phyloP scores from a whole-genome alignment of 2,888 invertebrate species.

The Hanleya hanleyi region DNA sequence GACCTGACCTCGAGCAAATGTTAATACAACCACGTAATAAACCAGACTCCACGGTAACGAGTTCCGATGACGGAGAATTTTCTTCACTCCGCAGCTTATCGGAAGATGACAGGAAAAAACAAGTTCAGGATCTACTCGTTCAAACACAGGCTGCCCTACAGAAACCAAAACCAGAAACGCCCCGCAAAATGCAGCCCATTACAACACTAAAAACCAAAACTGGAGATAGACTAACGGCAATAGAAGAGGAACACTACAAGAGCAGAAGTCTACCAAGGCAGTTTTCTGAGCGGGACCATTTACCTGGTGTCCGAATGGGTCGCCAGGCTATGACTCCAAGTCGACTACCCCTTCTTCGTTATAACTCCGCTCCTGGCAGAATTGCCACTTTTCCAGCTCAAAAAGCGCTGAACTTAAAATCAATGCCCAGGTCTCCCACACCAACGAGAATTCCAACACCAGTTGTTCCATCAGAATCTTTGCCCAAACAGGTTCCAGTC shows the following conservation, averaged over 20 bases:
- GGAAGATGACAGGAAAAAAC: conserved; percentile 47
- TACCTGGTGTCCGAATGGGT: conserved; percentile 40
- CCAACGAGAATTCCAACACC: background rate
- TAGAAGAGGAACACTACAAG: conserved; percentile 31
- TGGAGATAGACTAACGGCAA: conserved; percentile 20
- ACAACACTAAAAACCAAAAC: conserved; percentile 56
- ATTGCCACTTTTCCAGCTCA: conserved; percentile 63
- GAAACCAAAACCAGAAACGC: conserved; percentile 38
- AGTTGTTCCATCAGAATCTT: background rate
- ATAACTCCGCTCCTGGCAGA: conserved; percentile 61
- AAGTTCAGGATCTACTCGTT: conserved; percentile 45
- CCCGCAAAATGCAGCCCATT: conserved; percentile 62
- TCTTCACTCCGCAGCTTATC: conserved; percentile 26
- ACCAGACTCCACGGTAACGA: conserved; percentile 33
- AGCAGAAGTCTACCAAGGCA: conserved; percentile 48
- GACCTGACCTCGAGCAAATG: conserved; percentile 3
- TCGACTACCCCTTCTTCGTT: conserved; percentile 49
- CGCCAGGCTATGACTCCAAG: conserved; percentile 42
- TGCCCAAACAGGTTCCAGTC: background rate
- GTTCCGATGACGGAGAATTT: conserved; percentile 11
- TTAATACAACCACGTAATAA: conserved; percentile 35
- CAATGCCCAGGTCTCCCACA: background rate
- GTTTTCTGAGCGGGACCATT: conserved; percentile 28
- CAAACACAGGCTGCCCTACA: conserved; percentile 44
- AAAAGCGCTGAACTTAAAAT: conserved; percentile 21